Evolutionary conservation across 2,797 vertebrate species (phyloP).

Genomic region (Bradypodion pumilum): DNA sequence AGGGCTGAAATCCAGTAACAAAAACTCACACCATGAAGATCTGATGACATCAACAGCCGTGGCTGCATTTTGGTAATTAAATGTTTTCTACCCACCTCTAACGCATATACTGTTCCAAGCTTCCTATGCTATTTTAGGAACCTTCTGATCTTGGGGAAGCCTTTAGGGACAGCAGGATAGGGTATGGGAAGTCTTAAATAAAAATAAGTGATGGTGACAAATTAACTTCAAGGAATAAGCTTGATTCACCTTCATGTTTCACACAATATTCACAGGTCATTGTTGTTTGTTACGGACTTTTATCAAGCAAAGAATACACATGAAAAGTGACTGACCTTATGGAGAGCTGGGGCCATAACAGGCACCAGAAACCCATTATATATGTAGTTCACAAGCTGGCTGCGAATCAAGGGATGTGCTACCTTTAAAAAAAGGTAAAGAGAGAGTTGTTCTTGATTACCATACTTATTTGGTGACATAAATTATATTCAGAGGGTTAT

Average conservation of each 20-base stretch:
- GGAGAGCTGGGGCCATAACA: constrained; percentile 94
- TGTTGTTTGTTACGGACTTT: neutral
- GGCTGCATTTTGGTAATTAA: too few relatives aligned
- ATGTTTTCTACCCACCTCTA: too few relatives aligned
- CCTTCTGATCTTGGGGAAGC: too few relatives aligned
- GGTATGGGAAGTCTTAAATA: too few relatives aligned
- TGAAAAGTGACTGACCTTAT: constrained; percentile 86
- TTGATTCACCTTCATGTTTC: neutral
- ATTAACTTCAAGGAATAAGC: constrained; percentile 1
- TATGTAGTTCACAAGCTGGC: constrained; percentile 94
- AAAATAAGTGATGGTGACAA: too few relatives aligned
- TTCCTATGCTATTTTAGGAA: too few relatives aligned
- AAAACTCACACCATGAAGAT: too few relatives aligned
- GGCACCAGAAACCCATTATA: constrained; percentile 97
- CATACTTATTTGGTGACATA: constrained; percentile 14
- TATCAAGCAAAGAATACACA: neutral
- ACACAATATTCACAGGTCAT: neutral
- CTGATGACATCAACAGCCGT: too few relatives aligned
- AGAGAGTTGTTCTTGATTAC: neutral
- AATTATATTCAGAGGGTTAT: constrained; percentile 1
- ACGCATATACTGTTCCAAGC: too few relatives aligned
- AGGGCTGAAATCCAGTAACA: too few relatives aligned
- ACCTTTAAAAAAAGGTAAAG: constrained; percentile 76
- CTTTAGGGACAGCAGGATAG: too few relatives aligned
- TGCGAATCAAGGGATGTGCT: constrained; percentile 89